Conservation (phyloP, 2,113 vertebrate genomes). For the Raja brachyura region DNA sequence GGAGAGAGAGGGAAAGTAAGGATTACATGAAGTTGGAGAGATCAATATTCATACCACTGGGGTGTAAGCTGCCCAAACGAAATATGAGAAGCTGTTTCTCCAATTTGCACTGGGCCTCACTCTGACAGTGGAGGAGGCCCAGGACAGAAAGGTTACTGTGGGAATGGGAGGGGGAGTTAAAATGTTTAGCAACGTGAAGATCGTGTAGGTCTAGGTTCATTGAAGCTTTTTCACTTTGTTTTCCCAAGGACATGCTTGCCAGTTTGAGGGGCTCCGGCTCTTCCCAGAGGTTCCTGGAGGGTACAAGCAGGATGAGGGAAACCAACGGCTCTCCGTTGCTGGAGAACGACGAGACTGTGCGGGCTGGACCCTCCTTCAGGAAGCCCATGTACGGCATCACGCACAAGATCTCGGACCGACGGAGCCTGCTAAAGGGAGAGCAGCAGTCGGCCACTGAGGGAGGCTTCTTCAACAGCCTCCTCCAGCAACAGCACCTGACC, state of each 20-base stretch:
- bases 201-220: too few species aligned
- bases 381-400: conserved; percentile 96
- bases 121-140: too few species aligned
- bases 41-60: too few species aligned
- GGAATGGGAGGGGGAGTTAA: too few species aligned
- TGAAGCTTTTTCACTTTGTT: neutral
- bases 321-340: conserved; percentile 54
- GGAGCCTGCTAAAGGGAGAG: conserved; percentile 65
- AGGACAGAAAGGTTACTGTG: too few species aligned
- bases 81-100: too few species aligned
- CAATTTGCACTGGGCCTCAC: too few species aligned
- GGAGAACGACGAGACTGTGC: conserved; percentile 61
- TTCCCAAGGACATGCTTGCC: conserved; percentile 57
- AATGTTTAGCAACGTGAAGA: too few species aligned
- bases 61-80: too few species aligned
- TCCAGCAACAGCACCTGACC: conserved; percentile 63
- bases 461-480: conserved; percentile 60
- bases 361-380: conserved; percentile 72
- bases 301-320: conserved; percentile 58
- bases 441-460: conserved; percentile 61
- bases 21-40: too few species aligned
- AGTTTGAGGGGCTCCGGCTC: conserved; percentile 59
- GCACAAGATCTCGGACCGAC: conserved; percentile 92
- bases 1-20: too few species aligned
- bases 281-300: conserved; percentile 60